Conservation (phyloP, 2,113 vertebrate genomes). For the Cryptomyrus ogoouensis region DNA sequence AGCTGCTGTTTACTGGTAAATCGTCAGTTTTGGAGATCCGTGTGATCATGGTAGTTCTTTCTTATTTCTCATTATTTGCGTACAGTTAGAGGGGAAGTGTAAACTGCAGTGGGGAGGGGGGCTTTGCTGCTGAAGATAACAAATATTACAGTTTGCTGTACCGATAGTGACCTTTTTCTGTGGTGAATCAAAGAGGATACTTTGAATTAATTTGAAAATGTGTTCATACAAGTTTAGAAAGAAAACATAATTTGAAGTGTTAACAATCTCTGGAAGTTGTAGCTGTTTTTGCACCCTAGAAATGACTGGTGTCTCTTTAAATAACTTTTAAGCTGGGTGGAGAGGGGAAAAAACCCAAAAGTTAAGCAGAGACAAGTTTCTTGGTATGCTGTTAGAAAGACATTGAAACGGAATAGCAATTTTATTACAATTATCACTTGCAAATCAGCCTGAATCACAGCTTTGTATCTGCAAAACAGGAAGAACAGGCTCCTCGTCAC, state of each 20-base stretch:
- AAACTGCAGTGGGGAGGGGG: not conserved
- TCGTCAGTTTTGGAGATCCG: not conserved
- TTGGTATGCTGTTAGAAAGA: not conserved
- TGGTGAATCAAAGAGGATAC: not conserved
- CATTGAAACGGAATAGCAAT: not conserved
- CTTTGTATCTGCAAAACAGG: not conserved
- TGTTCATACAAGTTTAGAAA: slow-evolving; percentile 5
- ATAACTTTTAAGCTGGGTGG: not conserved
- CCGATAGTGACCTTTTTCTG: not conserved
- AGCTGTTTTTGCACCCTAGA: not conserved
- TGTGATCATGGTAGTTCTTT: not conserved
- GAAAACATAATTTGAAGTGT: not conserved
- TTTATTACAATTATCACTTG: not conserved
- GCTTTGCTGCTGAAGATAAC: not conserved
- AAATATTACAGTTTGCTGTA: not conserved
- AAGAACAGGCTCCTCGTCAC: not conserved
- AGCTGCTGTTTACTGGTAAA: not conserved
- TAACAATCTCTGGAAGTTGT: not conserved
- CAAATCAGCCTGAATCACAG: not conserved
- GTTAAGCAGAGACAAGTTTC: not conserved
- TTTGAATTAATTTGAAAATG: not conserved
- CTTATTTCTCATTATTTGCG: not conserved
- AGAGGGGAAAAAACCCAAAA: not conserved
- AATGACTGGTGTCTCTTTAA: not conserved
- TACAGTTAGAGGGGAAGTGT: not conserved